These are phyloP conservation scores for Cephus runcator DNA, from an alignment of 2,888 invertebrate species.

Conservation along the genomic window DNA sequence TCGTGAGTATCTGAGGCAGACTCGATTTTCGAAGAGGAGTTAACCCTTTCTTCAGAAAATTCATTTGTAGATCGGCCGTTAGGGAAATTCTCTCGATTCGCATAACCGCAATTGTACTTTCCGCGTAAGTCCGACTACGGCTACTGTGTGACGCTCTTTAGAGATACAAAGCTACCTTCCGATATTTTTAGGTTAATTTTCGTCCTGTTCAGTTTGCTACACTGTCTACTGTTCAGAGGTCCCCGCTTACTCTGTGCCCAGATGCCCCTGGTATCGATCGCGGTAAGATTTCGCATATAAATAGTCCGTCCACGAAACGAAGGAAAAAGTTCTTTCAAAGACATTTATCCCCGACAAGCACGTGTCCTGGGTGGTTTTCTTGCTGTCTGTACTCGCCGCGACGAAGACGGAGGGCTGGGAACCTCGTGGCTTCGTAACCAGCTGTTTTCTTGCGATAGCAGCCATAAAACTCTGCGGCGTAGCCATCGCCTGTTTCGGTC, in stretches of 20 bases:
- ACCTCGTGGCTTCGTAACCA: conserved; percentile 21
- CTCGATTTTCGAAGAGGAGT: not conserved
- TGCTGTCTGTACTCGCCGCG: conserved; percentile 19
- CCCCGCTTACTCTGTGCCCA: conserved; percentile 15
- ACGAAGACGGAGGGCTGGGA: conserved; percentile 24
- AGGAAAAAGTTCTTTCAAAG: no score
- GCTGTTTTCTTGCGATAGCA: conserved; percentile 21
- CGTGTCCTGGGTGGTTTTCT: conserved; percentile 20
- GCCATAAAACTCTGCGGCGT: conserved; percentile 22
- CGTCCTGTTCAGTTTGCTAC: not conserved
- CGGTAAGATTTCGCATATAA: conserved; percentile 5
- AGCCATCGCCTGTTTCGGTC: conserved; percentile 15
- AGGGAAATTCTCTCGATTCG: conserved; percentile 2
- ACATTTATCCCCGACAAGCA: conserved; percentile 13
- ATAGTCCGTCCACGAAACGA: not conserved
- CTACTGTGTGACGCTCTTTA: no score
- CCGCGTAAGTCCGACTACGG: not conserved
- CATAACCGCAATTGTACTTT: not conserved
- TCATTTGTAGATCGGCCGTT: not conserved
- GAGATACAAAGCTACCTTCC: no score
- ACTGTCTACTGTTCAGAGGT: conserved; percentile 13
- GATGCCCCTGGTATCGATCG: conserved; percentile 15
- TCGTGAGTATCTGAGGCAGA: conserved; percentile 12
- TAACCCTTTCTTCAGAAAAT: no score
- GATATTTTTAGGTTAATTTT: no score